Conservation (phyloP, 2,888 invertebrate genomes). For the Dryadula phaetusa region DNA sequence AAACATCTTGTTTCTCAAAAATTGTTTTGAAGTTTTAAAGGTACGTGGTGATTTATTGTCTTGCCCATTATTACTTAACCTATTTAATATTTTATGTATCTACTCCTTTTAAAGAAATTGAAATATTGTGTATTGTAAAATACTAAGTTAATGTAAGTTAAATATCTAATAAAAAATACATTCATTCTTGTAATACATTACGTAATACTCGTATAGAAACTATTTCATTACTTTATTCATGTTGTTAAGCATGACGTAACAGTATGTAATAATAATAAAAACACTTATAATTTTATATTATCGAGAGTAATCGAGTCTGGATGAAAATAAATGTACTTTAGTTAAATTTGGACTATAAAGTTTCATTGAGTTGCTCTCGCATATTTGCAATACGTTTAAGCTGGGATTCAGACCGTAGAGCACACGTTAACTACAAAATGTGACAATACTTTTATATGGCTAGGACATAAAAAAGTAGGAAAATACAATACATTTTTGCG, state of each 20-base stretch:
- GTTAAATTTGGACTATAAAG: conserved; percentile 8
- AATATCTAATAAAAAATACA: not conserved
- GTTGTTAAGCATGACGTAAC: conserved; percentile 10
- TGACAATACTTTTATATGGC: not conserved
- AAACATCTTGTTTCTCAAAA: too few relatives aligned
- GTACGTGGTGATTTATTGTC: too few relatives aligned
- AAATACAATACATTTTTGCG: not conserved
- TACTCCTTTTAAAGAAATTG: too few relatives aligned
- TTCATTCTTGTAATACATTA: conserved; percentile 1
- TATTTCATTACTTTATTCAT: conserved; percentile 13
- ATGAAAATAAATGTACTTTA: conserved; percentile 8
- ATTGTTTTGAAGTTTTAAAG: too few relatives aligned
- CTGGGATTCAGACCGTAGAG: conserved; percentile 18
- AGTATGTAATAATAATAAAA: conserved; percentile 12
- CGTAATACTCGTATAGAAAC: conserved; percentile 6
- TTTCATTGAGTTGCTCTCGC: conserved; percentile 3
- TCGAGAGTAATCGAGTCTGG: conserved; percentile 1
- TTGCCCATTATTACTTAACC: too few relatives aligned
- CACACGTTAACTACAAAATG: conserved; percentile 6
- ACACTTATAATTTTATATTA: conserved; percentile 11
- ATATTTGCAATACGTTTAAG: conserved; percentile 6
- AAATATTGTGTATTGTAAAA: not conserved
- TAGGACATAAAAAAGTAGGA: not conserved
- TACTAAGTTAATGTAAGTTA: not conserved
- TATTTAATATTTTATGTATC: too few relatives aligned